phyloP scores from a whole-genome alignment of 2,113 vertebrate species.

The Ceyx margarethae region DNA sequence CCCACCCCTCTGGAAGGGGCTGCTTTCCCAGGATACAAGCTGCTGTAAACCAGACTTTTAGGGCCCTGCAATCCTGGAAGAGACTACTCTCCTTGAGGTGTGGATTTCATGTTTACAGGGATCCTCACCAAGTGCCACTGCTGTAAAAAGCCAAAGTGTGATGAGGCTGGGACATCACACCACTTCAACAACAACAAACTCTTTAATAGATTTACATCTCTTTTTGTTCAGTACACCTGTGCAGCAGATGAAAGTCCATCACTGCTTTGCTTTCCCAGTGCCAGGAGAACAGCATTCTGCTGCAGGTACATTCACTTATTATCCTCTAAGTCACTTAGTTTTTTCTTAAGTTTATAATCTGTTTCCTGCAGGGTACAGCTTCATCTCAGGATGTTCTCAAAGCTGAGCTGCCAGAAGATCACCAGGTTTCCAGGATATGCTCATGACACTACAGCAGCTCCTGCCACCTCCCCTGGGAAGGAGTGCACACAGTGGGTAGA shows the following conservation, averaged over 20 bases:
- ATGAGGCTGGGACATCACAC: neutral
- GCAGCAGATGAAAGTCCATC: neutral
- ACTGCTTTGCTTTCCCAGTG: fast-evolving
- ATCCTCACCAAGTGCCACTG: neutral
- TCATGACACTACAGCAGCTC: neutral
- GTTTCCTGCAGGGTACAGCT: neutral
- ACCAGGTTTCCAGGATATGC: neutral
- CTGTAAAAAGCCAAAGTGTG: neutral
- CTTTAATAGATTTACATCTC: no score
- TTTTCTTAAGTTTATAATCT: neutral
- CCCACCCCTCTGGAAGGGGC: neutral
- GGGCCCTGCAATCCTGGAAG: neutral
- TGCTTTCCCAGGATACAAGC: neutral
- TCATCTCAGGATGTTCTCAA: neutral
- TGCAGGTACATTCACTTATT: neutral
- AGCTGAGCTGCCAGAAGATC: neutral
- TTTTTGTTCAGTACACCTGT: neutral
- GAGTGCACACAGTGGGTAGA: neutral
- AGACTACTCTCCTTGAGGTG: neutral
- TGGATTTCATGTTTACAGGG: neutral
- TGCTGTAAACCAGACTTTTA: neutral
- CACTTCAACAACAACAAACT: neutral
- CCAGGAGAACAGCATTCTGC: neutral
- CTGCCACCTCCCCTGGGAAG: neutral
- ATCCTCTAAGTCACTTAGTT: neutral